Evolutionary conservation across 2,888 invertebrate species (phyloP).

Genomic region (Labia minor): DNA sequence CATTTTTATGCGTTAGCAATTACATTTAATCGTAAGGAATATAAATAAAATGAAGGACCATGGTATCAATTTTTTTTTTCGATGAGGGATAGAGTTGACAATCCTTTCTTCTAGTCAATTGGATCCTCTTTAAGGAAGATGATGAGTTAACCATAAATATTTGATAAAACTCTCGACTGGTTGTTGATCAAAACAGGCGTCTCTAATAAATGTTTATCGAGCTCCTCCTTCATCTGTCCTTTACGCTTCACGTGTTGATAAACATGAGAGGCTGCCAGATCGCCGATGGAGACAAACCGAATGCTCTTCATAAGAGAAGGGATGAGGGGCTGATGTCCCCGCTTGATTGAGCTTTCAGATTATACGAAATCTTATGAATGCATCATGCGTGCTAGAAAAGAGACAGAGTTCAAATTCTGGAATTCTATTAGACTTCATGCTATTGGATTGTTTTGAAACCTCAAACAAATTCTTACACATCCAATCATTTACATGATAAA

Average conservation of each 20-base stretch:
- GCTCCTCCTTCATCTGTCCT: background rate
- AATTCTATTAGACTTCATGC: background rate
- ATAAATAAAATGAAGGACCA: too few relatives aligned
- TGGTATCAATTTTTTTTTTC: too few relatives aligned
- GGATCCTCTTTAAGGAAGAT: background rate
- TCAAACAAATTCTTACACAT: background rate
- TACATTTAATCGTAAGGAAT: too few relatives aligned
- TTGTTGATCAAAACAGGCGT: background rate
- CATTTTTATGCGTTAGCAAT: too few relatives aligned
- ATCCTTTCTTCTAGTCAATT: too few relatives aligned
- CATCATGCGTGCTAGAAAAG: background rate
- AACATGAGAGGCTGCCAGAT: conserved; percentile 5
- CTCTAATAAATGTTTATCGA: background rate
- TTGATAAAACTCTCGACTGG: background rate
- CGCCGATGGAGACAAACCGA: background rate
- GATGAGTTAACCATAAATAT: background rate
- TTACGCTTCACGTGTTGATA: conserved; percentile 7
- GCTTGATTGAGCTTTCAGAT: background rate
- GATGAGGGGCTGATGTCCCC: background rate
- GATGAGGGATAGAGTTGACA: too few relatives aligned
- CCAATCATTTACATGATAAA: too few relatives aligned
- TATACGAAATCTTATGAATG: background rate
- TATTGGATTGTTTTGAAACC: background rate
- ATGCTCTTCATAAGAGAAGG: too few relatives aligned
- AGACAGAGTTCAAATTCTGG: background rate